These are phyloP conservation scores for Dusona sp. DNA, from an alignment of 2,888 invertebrate genomes.

Conservation along the genomic window DNA sequence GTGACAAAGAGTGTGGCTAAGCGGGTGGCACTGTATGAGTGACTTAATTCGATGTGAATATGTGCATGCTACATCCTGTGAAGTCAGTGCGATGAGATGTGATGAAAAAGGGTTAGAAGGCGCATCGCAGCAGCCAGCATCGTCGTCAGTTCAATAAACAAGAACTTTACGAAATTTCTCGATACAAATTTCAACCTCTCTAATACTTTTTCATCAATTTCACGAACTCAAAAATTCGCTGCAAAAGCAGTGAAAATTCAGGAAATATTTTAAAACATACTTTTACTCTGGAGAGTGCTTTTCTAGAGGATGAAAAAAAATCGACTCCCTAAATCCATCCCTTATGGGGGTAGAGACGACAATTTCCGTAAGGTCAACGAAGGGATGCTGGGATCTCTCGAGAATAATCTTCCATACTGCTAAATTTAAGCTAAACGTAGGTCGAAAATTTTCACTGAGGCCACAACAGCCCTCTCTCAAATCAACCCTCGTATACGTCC, in stretches of 20 bases:
- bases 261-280: not conserved
- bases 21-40: constrained; percentile 76
- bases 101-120: constrained; percentile 5
- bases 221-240: not conserved
- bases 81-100: constrained; percentile 30
- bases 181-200: not conserved
- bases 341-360: not conserved
- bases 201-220: not conserved
- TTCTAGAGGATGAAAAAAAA: not conserved
- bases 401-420: not conserved
- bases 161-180: not conserved
- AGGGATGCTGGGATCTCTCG: constrained; percentile 13
- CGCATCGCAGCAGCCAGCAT: not conserved
- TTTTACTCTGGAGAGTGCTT: not conserved
- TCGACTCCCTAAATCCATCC: not conserved
- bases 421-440: constrained; percentile 34
- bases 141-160: constrained; percentile 2
- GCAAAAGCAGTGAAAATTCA: not conserved
- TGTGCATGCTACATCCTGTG: constrained; percentile 76
- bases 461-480: constrained; percentile 17
- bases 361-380: constrained; percentile 46
- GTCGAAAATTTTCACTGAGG: constrained; percentile 22
- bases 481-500: constrained; percentile 20
- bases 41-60: constrained; percentile 83
- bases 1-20: constrained; percentile 79